Percentiles rank a stretch among this genome's conserved stretches.
Evolutionary conservation across 2,888 invertebrate species (phyloP).

Genomic region (Leucophora obtusa): DNA sequence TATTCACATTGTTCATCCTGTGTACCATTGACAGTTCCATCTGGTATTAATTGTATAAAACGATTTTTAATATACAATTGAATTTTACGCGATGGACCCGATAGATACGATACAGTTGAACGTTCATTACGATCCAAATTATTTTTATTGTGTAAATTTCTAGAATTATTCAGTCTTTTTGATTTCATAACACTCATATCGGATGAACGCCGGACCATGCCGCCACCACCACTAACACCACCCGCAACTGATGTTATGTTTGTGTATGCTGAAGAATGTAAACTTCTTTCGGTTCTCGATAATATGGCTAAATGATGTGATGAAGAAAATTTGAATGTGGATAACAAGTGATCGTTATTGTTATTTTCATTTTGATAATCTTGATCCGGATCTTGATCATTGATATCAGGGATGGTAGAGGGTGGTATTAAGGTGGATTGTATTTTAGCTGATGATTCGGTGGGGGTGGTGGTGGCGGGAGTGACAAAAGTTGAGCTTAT

Average conservation of each 20-base stretch:
- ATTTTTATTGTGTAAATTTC: slow-evolving; percentile 73
- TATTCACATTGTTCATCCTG: slow-evolving; percentile 88
- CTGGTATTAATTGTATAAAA: slow-evolving; percentile 89
- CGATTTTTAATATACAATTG: slow-evolving; percentile 91
- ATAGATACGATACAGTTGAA: slow-evolving; percentile 89
- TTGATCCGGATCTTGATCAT: slow-evolving; percentile 18
- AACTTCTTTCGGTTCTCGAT: slow-evolving; percentile 78
- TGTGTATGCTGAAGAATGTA: slow-evolving; percentile 66
- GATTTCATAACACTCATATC: slow-evolving; percentile 73
- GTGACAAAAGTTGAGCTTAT: slow-evolving; percentile 58
- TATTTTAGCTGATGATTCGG: slow-evolving; percentile 53
- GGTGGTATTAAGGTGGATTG: slow-evolving; percentile 57
- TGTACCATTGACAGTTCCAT: slow-evolving; percentile 92
- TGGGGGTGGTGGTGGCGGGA: slow-evolving; percentile 61
- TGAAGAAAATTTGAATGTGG: slow-evolving; percentile 69
- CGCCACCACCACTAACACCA: slow-evolving; percentile 49
- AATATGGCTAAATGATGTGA: slow-evolving; percentile 68
- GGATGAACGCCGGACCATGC: slow-evolving; percentile 60
- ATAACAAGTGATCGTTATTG: not conserved
- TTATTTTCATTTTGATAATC: slow-evolving; percentile 47
- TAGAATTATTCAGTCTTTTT: slow-evolving; percentile 78
- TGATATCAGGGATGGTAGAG: slow-evolving; percentile 47
- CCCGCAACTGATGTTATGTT: slow-evolving; percentile 34
- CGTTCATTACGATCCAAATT: slow-evolving; percentile 81
- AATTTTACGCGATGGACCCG: slow-evolving; percentile 89